A percentile compares a stretch with the other conserved stretches of the same genome.
These are phyloP conservation scores for Heliconius erato DNA, from an alignment of 2,888 invertebrate genomes.

Conservation along the genomic window DNA sequence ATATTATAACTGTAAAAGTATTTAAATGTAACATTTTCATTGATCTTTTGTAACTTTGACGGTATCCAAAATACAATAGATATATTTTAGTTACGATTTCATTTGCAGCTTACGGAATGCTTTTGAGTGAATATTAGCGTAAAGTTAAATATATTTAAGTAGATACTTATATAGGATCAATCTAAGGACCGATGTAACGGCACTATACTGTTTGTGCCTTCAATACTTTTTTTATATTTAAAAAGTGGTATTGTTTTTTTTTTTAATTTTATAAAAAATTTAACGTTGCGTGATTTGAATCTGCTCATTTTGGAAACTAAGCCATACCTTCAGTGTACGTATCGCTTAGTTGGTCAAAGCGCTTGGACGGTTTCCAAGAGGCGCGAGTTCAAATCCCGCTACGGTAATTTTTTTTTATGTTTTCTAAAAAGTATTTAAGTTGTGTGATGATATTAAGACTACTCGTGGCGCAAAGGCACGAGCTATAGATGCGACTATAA, in stretches of 20 bases:
- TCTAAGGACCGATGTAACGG: neutral
- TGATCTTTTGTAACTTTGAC: conserved; percentile 35
- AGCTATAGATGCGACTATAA: too few species aligned
- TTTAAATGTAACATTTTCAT: neutral
- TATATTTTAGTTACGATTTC: conserved; percentile 44
- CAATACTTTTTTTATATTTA: neutral
- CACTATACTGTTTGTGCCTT: neutral
- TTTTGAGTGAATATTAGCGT: conserved; percentile 48
- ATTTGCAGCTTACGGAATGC: conserved; percentile 40
- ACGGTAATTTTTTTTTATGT: too few species aligned
- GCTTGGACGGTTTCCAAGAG: too few species aligned
- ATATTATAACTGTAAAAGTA: conserved; percentile 16
- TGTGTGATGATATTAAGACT: too few species aligned
- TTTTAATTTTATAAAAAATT: too few species aligned
- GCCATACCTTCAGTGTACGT: too few species aligned
- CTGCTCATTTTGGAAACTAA: too few species aligned
- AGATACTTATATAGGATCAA: neutral
- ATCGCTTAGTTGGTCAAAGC: too few species aligned
- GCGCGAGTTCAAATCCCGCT: too few species aligned
- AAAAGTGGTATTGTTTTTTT: neutral
- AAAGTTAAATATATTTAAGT: conserved; percentile 19
- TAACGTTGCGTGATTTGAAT: too few species aligned
- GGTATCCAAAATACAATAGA: conserved; percentile 29
- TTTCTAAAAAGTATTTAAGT: too few species aligned
- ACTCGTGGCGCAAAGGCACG: too few species aligned